These are phyloP conservation scores for Catostomus latipinnis DNA, from an alignment of 2,797 vertebrate species.

Conservation along the genomic window DNA sequence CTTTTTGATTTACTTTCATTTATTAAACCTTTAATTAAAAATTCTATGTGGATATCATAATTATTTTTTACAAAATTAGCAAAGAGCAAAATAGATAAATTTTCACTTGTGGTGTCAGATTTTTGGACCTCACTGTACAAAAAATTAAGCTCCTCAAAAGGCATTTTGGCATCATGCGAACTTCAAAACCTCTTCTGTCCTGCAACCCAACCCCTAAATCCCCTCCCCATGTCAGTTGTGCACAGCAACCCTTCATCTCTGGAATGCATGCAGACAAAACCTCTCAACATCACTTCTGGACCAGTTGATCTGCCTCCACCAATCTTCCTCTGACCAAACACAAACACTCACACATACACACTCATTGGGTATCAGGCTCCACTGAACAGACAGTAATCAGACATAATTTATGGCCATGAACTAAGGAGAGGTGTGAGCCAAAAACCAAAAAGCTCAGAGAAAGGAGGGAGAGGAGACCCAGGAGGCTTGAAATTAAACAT, in stretches of 20 bases:
- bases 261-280: conserved; percentile 44
- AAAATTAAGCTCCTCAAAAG: neutral
- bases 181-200: neutral
- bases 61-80: too few relatives aligned
- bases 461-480: conserved; percentile 8
- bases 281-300: conserved; percentile 58
- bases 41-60: too few relatives aligned
- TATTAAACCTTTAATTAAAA: too few relatives aligned
- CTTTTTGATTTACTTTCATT: too few relatives aligned
- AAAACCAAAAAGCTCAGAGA: conserved; percentile 34
- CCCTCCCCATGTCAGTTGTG: neutral
- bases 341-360: conserved; percentile 2
- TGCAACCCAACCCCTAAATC: neutral
- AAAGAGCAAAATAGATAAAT: neutral
- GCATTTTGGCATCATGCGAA: neutral
- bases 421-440: conserved; percentile 38
- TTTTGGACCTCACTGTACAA: neutral
- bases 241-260: conserved; percentile 21
- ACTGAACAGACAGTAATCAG: conserved; percentile 42
- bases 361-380: conserved; percentile 36
- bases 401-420: conserved; percentile 45
- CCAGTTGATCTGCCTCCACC: conserved; percentile 50
- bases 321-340: conserved; percentile 29
- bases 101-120: neutral
- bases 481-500: too few relatives aligned